A percentile compares a stretch with the other conserved stretches of the same genome.
phyloP scores from a whole-genome alignment of 1,140 invertebrate species.

The Parasteatoda tepidariorum region DNA sequence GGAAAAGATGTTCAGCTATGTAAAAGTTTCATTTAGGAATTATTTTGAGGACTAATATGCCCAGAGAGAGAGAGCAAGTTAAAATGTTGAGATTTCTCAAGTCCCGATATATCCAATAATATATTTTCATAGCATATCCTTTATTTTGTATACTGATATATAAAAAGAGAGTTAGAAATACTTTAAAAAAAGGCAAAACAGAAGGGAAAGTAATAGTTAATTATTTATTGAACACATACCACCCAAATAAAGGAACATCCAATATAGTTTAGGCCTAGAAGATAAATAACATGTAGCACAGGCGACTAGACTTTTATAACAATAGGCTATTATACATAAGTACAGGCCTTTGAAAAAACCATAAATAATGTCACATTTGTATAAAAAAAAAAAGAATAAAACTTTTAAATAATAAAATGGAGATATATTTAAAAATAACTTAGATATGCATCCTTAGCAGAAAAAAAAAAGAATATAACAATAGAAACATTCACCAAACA shows the following conservation, averaged over 20 bases:
- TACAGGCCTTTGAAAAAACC: constrained; percentile 30
- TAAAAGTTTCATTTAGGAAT: no score
- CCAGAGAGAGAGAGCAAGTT: no score
- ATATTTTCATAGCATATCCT: no score
- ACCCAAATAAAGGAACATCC: constrained; percentile 37
- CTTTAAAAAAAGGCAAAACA: no score
- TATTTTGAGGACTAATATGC: no score
- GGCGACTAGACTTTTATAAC: constrained; percentile 33
- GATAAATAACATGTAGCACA: constrained; percentile 44
- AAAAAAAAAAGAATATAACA: not conserved
- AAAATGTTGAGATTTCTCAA: no score
- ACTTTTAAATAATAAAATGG: not conserved
- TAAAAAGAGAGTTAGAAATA: no score
- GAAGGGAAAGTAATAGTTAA: no score
- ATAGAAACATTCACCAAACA: not conserved
- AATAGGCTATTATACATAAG: constrained; percentile 34
- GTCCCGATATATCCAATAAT: no score
- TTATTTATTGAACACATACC: constrained; percentile 41
- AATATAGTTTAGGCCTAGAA: constrained; percentile 30
- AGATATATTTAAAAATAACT: not conserved
- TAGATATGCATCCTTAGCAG: not conserved
- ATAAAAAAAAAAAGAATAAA: not conserved
- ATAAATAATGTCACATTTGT: not conserved
- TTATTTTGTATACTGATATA: no score
- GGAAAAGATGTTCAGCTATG: no score